These are phyloP conservation scores for Caenorhabditis sp. DNA, from an alignment of 2,888 invertebrate genomes.

Conservation along the genomic window DNA sequence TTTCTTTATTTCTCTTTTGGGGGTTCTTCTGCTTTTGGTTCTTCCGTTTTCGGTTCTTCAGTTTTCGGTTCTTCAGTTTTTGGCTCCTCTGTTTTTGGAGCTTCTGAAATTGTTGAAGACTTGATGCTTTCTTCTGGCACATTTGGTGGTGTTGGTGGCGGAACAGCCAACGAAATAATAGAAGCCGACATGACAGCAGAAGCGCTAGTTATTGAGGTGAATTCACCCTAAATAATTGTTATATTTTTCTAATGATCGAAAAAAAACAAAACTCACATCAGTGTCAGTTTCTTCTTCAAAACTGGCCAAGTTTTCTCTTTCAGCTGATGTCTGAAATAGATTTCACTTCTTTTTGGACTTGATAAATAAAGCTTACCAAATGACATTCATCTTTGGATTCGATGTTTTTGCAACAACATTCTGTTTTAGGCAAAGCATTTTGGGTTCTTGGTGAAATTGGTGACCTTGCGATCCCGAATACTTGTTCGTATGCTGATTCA, in stretches of 20 bases:
- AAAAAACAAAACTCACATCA: slow-evolving; percentile 13
- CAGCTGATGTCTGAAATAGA: not conserved
- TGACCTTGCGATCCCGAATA: slow-evolving; percentile 10
- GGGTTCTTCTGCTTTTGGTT: not conserved
- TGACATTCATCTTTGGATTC: slow-evolving; percentile 16
- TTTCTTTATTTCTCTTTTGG: not conserved
- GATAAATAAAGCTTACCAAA: too few relatives aligned
- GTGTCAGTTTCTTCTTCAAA: slow-evolving; percentile 34
- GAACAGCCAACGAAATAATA: slow-evolving; percentile 1
- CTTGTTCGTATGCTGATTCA: not conserved
- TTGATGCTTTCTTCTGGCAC: not conserved
- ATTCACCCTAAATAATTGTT: slow-evolving; percentile 19
- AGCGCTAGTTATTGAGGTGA: not conserved
- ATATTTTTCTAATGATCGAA: not conserved
- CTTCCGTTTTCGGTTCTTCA: not conserved
- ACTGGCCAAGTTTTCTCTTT: not conserved
- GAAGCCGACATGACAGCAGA: slow-evolving; percentile 16
- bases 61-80: not conserved
- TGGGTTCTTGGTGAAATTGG: slow-evolving; percentile 20
- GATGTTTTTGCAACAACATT: slow-evolving; percentile 20
- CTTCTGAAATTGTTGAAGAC: not conserved
- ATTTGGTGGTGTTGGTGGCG: not conserved
- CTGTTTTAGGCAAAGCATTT: slow-evolving; percentile 4
- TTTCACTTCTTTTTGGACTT: too few relatives aligned
- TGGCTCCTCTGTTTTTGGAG: too few relatives aligned